These are phyloP conservation scores for Danio choprae DNA, from an alignment of 2,797 vertebrate species.

Conservation along the genomic window DNA sequence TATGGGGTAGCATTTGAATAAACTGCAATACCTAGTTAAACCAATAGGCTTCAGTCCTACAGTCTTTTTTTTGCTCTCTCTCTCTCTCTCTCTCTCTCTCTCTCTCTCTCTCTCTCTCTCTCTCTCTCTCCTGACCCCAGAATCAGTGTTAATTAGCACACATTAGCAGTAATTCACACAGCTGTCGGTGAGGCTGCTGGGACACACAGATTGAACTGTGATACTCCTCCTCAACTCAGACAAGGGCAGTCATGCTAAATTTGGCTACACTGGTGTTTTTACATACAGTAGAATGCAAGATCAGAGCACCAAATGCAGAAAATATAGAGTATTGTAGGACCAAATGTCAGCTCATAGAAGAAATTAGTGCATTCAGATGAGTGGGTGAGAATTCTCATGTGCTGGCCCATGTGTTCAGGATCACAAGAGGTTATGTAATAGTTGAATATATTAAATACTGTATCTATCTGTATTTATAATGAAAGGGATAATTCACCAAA, in stretches of 20 bases:
- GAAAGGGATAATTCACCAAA: neutral
- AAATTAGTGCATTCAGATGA: neutral
- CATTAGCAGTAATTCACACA: constrained; percentile 53
- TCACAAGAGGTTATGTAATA: neutral
- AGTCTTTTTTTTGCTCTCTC: no score
- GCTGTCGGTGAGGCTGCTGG: constrained; percentile 55
- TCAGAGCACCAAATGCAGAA: constrained; percentile 22
- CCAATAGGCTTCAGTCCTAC: no score
- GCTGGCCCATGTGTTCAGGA: constrained; percentile 11
- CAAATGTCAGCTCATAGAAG: constrained; percentile 3
- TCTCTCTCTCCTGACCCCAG: constrained; percentile 42
- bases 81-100: no score
- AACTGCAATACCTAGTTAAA: no score
- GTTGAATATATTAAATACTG: neutral
- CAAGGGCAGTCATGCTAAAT: constrained; percentile 29
- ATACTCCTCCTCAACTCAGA: constrained; percentile 18
- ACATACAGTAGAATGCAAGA: neutral
- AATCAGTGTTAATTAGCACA: constrained; percentile 60
- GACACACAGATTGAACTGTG: constrained; percentile 36
- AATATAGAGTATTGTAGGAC: constrained; percentile 4
- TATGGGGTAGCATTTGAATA: no score
- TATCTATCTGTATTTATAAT: neutral
- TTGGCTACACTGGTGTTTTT: constrained; percentile 6
- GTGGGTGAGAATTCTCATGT: neutral
- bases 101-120: no score